Evolutionary conservation across 2,888 invertebrate species (phyloP).

Genomic region (Cheilosia grossa): DNA sequence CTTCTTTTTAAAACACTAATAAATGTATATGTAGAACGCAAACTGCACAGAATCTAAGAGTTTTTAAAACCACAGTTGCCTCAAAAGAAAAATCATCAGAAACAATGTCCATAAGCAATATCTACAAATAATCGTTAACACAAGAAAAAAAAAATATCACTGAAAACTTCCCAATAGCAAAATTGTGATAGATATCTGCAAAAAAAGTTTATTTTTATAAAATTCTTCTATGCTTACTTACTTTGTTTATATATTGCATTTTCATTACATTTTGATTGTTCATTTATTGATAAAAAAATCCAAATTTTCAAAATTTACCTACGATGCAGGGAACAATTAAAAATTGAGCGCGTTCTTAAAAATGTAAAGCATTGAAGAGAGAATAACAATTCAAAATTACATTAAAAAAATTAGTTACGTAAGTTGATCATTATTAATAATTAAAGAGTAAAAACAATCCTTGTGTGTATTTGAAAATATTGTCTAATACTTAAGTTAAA

Average conservation of each 20-base stretch:
- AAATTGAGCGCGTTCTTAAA: slow-evolving; percentile 74
- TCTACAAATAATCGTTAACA: slow-evolving; percentile 11
- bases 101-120: slow-evolving; percentile 47
- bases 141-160: slow-evolving; percentile 32
- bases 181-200: slow-evolving; percentile 69
- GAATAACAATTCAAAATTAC: slow-evolving; percentile 41
- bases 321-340: slow-evolving; percentile 76
- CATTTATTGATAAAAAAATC: slow-evolving; percentile 31
- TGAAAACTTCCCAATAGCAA: slow-evolving; percentile 63
- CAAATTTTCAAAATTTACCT: slow-evolving; percentile 75
- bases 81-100: slow-evolving; percentile 11
- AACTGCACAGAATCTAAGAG: too few relatives aligned
- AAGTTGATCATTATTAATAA: slow-evolving; percentile 65
- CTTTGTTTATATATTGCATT: slow-evolving; percentile 57
- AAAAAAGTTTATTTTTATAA: slow-evolving; percentile 51
- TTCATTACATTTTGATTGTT: slow-evolving; percentile 48
- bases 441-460: slow-evolving; percentile 30
- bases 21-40: too few relatives aligned
- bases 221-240: slow-evolving; percentile 43
- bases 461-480: slow-evolving; percentile 70
- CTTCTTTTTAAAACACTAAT: too few relatives aligned
- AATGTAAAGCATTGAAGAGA: slow-evolving; percentile 46
- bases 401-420: slow-evolving; percentile 54
- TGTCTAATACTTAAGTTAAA: slow-evolving; percentile 68
- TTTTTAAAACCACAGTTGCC: background rate